Evolutionary conservation across 2,113 vertebrate genomes (phyloP).

Genomic region (human): DNA sequence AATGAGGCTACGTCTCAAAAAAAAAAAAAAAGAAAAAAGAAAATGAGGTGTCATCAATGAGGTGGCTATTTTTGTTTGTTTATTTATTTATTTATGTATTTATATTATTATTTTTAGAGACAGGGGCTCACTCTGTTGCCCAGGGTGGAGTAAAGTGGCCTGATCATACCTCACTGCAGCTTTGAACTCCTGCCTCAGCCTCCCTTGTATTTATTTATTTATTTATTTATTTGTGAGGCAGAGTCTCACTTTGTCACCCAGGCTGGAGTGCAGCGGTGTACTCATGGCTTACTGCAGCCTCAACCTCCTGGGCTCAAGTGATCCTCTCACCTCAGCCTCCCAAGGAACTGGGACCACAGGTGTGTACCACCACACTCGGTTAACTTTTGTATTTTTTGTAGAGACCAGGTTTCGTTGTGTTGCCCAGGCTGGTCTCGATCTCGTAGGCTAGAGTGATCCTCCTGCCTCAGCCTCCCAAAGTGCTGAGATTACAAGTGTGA

Average conservation of each 20-base stretch:
- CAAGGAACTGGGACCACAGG: not conserved
- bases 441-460: not conserved
- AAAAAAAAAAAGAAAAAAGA: too few species aligned
- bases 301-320: not conserved
- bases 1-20: too few species aligned
- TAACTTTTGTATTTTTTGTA: not conserved
- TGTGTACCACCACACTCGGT: not conserved
- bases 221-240: not conserved
- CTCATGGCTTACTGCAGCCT: not conserved
- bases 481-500: too few species aligned
- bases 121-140: too few species aligned
- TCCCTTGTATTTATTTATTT: not conserved
- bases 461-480: too few species aligned
- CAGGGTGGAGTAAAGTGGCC: too few species aligned
- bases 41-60: not conserved
- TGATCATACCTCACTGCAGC: too few species aligned
- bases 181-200: not conserved
- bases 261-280: not conserved
- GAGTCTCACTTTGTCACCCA: not conserved
- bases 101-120: too few species aligned
- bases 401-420: not conserved
- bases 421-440: not conserved
- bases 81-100: not conserved
- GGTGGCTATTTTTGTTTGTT: not conserved
- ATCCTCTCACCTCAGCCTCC: not conserved